Conservation (phyloP, 2,888 invertebrate genomes). For the Dendrolimus houi region DNA sequence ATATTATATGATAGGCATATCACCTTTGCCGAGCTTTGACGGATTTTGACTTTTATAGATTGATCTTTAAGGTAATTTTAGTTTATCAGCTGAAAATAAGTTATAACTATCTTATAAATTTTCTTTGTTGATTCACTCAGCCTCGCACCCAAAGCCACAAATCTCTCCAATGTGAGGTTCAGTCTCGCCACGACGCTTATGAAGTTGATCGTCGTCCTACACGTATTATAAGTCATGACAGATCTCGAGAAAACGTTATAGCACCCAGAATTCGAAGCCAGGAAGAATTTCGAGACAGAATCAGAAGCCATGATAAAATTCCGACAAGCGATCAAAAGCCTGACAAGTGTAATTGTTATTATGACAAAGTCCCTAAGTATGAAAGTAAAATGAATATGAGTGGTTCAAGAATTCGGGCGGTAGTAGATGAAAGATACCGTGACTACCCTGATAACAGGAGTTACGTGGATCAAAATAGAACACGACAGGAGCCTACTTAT, state of each 20-base stretch:
- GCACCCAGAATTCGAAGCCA: conserved; percentile 42
- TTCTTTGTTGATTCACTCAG: conserved; percentile 21
- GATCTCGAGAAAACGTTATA: conserved; percentile 31
- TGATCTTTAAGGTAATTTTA: not conserved
- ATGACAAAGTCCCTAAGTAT: conserved; percentile 32
- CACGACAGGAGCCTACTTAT: conserved; percentile 25
- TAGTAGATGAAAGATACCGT: conserved; percentile 27
- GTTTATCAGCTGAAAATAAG: not conserved
- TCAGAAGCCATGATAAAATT: conserved; percentile 29
- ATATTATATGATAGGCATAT: too few relatives aligned
- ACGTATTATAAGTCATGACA: conserved; percentile 26
- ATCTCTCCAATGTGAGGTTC: conserved; percentile 57
- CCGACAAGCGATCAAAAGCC: conserved; percentile 8
- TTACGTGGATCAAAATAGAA: conserved; percentile 29
- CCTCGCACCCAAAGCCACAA: conserved; percentile 55
- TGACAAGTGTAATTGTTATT: conserved; percentile 29
- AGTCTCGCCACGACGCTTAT: conserved; percentile 24
- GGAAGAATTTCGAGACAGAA: conserved; percentile 29
- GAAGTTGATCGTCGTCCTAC: conserved; percentile 35
- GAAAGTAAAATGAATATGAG: conserved; percentile 37
- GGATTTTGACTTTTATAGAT: too few relatives aligned
- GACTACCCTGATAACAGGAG: conserved; percentile 39
- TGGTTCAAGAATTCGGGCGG: conserved; percentile 26
- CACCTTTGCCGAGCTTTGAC: too few relatives aligned
- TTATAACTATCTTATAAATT: not conserved